Percentiles rank a stretch among this genome's conserved stretches.
Evolutionary conservation across 1,140 invertebrate genomes (phyloP).

Genomic region (Elymnias hypermnestra): DNA sequence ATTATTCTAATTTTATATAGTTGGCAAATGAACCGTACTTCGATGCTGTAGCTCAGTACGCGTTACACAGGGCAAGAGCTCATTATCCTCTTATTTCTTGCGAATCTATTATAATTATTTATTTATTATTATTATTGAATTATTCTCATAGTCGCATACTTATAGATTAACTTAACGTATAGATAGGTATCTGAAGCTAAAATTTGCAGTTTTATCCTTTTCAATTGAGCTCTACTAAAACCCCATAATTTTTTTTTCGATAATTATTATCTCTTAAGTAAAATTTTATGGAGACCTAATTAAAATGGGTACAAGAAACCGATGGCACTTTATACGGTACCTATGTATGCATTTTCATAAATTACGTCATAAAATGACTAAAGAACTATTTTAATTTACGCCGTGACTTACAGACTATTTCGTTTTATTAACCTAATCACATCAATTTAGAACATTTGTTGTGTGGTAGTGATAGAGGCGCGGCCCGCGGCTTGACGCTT

Average conservation of each 20-base stretch:
- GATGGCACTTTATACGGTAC: slow-evolving; percentile 62
- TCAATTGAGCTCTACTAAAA: slow-evolving; percentile 19
- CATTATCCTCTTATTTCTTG: slow-evolving; percentile 17
- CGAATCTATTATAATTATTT: slow-evolving; percentile 47
- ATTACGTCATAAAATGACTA: slow-evolving; percentile 71
- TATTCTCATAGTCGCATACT: slow-evolving; percentile 32
- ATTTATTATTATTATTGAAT: slow-evolving; percentile 37
- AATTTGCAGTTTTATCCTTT: slow-evolving; percentile 28
- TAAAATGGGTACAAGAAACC: slow-evolving; percentile 66
- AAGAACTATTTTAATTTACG: slow-evolving; percentile 65
- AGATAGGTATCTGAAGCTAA: slow-evolving; percentile 43
- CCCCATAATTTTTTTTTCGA: slow-evolving; percentile 23
- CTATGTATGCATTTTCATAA: slow-evolving; percentile 57
- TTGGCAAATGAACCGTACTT: slow-evolving; percentile 44
- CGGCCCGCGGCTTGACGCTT: slow-evolving; percentile 61
- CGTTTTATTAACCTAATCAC: slow-evolving; percentile 68
- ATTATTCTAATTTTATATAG: slow-evolving; percentile 33
- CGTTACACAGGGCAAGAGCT: slow-evolving; percentile 9
- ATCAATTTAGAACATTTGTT: slow-evolving; percentile 75
- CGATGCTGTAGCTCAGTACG: neutral
- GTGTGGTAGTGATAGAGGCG: slow-evolving; percentile 68
- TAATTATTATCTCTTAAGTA: slow-evolving; percentile 28
- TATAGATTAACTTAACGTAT: slow-evolving; percentile 47
- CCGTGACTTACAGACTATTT: slow-evolving; percentile 66
- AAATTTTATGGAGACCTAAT: slow-evolving; percentile 48